Evolutionary conservation across 2,113 vertebrate species (phyloP), one percentile per base, ranked within the genome.

Genomic region (Pristiophorus japonicus): DNA sequence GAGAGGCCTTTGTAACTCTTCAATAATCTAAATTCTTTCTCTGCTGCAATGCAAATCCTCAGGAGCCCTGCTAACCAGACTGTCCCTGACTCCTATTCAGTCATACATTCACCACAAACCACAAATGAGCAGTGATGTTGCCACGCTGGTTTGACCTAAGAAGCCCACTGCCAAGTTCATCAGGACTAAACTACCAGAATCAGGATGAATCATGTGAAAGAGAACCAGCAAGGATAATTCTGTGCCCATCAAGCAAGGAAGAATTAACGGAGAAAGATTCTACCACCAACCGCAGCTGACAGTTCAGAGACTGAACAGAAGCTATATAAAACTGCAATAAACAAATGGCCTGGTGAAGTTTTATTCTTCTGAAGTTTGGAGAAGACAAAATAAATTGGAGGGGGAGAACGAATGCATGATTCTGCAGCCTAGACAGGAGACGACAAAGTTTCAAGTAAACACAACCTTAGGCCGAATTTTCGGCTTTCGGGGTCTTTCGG

Each of bases 211-310:
- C 97, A 97, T 97, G 96, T 97, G 97, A 98, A 97, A 98, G 97
- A 97, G 97, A 98, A 98, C 98, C 97, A 98, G 96, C 96, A 97
- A 97, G 97, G 98, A 98, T 98, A 98, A 97, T 98, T 98, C 98
- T 97, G 97, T 97, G 97, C 97, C 97, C 97, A 97, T 97, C 95
- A 97, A 98, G 97, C 98, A 97, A 97, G 97, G 97, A 97, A 97
- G 98, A 98, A 98, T 98, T 98, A 98, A 98, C 98, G 98, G 97
- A 95, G 97, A 97, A 96, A 97, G 97, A 97, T 97, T 97, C 98
- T 97, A 97, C 97, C 97, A 97, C 96, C 96, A 96, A 97, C 97
- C 97, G 97, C 96, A 96, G 96, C 97, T 97, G 97, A 97, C 97
- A 95, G 63, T 24, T 87, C 84, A 87, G 20, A 85, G 24, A 51